These are phyloP conservation scores for Vanessa cardui DNA, from an alignment of 2,888 invertebrate genomes.

Conservation along the genomic window DNA sequence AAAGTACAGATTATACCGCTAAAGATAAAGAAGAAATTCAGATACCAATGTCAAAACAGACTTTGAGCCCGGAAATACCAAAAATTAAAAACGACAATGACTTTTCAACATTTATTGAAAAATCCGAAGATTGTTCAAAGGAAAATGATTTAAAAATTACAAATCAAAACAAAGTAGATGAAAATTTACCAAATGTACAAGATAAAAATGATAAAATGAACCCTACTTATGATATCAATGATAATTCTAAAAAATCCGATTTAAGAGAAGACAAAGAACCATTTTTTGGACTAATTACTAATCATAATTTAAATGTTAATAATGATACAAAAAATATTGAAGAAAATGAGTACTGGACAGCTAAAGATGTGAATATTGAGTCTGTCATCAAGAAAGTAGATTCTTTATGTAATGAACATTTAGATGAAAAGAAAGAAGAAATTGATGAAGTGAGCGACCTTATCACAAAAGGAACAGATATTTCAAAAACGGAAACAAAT, in stretches of 20 bases:
- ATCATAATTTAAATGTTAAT: conserved; percentile 38
- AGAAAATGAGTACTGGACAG: conserved; percentile 90
- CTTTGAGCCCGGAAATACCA: conserved; percentile 16
- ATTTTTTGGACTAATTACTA: conserved; percentile 34
- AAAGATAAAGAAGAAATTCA: conserved; percentile 33
- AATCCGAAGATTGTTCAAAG: conserved; percentile 19
- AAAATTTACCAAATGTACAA: background rate
- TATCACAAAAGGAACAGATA: conserved; percentile 19
- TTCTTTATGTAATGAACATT: conserved; percentile 82
- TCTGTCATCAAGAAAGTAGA: conserved; percentile 92
- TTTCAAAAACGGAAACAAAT: conserved; percentile 9
- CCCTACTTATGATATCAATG: conserved; percentile 15
- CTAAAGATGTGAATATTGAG: conserved; percentile 90
- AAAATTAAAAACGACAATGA: conserved; percentile 22
- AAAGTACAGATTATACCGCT: conserved; percentile 28
- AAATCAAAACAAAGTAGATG: conserved; percentile 11
- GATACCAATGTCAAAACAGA: conserved; percentile 2
- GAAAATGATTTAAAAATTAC: conserved; percentile 12
- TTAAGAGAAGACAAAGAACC: conserved; percentile 47
- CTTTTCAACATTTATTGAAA: conserved; percentile 4
- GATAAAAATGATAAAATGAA: conserved; percentile 2
- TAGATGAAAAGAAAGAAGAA: conserved; percentile 49
- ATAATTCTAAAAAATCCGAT: conserved; percentile 16
- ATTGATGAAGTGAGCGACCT: conserved; percentile 9
- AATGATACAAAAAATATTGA: conserved; percentile 81